These are phyloP conservation scores for Pipistrellus nathusii DNA, from an alignment of 2,797 vertebrate species.

Conservation along the genomic window DNA sequence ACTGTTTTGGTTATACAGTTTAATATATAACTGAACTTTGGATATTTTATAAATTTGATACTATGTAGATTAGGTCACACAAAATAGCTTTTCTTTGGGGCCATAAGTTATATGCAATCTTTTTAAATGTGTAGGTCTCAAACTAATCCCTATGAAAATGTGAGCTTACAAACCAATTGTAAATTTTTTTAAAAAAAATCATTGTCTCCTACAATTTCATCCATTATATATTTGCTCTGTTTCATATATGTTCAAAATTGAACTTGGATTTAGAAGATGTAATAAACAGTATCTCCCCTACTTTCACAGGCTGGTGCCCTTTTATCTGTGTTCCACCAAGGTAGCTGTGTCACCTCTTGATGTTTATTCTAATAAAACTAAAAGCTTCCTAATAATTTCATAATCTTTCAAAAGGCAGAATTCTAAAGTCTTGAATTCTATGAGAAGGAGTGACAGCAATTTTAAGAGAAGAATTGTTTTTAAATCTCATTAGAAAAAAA, in stretches of 20 bases:
- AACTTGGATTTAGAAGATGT: background rate
- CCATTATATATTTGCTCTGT: background rate
- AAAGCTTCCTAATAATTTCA: background rate
- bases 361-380: background rate
- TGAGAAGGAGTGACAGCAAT: background rate
- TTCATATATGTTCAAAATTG: background rate
- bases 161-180: background rate
- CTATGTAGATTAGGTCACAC: background rate
- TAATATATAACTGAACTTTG: conserved; percentile 14
- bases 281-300: conserved; percentile 21
- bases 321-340: background rate
- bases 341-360: background rate
- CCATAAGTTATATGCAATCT: background rate
- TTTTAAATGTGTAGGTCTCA: background rate
- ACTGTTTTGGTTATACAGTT: background rate
- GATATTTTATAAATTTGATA: background rate
- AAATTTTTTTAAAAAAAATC: background rate
- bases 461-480: conserved; percentile 55
- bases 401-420: conserved; percentile 29
- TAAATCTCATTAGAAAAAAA: conserved; percentile 7
- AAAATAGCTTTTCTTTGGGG: background rate
- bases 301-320: background rate
- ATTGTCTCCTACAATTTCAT: background rate
- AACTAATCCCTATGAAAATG: background rate
- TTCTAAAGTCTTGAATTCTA: background rate